Conservation (phyloP, 2,888 invertebrate genomes). For the Scaptomyza reducta region DNA sequence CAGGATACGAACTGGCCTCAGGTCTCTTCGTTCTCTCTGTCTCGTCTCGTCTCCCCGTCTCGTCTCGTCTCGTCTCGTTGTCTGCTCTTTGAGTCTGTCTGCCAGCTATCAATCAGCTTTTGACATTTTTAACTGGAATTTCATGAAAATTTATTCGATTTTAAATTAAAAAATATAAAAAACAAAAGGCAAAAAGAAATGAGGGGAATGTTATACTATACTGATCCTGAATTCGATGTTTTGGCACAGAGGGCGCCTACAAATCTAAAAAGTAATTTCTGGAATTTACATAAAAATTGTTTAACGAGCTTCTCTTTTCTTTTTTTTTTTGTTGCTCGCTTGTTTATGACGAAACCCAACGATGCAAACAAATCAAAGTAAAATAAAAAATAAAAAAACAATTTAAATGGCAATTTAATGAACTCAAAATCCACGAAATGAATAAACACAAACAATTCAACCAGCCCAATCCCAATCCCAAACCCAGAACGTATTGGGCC, state of each 20-base stretch:
- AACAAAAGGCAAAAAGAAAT: slow-evolving; percentile 16
- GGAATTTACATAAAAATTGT: slow-evolving; percentile 78
- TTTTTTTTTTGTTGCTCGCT: slow-evolving; percentile 1
- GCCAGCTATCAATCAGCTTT: slow-evolving; percentile 80
- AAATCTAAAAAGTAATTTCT: slow-evolving; percentile 59
- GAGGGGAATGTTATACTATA: slow-evolving; percentile 10
- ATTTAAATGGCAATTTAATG: slow-evolving; percentile 78
- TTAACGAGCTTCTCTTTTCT: slow-evolving; percentile 53
- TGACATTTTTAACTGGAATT: slow-evolving; percentile 82
- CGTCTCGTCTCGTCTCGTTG: slow-evolving; percentile 32
- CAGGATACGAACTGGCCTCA: slow-evolving; percentile 67
- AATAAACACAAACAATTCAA: slow-evolving; percentile 37
- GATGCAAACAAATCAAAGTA: slow-evolving; percentile 49
- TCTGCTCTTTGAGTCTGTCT: slow-evolving; percentile 60
- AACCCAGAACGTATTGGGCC: slow-evolving; percentile 61
- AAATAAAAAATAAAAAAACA: slow-evolving; percentile 50
- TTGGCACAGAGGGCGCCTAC: slow-evolving; percentile 48
- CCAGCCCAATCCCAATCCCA: slow-evolving; percentile 1
- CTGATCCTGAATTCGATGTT: slow-evolving; percentile 23
- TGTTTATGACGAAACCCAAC: slow-evolving; percentile 51
- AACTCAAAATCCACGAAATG: slow-evolving; percentile 78
- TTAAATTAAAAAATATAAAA: slow-evolving; percentile 70
- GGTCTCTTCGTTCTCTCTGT: slow-evolving; percentile 10
- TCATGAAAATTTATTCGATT: slow-evolving; percentile 80
- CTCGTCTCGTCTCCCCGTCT: slow-evolving; percentile 14